Conservation (phyloP, 2,113 vertebrate species). For the Chlamydotis undulata region DNA sequence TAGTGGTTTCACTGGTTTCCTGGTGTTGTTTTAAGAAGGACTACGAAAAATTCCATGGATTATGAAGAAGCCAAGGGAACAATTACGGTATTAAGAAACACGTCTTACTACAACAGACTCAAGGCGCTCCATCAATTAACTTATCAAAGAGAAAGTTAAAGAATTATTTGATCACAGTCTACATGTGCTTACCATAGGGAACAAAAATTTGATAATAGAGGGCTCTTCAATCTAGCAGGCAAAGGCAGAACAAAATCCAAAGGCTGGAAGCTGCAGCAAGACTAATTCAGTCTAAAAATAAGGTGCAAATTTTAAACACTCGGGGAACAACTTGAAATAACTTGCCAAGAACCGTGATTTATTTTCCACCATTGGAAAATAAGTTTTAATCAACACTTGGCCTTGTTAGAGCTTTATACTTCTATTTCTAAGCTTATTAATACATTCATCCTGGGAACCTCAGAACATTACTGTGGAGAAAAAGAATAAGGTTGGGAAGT, state of each 20-base stretch:
- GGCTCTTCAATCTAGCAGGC: constrained; percentile 20
- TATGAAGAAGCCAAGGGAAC: not conserved
- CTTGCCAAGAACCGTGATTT: not conserved
- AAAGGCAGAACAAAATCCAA: not conserved
- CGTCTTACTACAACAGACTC: not conserved
- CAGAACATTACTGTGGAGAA: not conserved
- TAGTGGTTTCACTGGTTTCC: not conserved
- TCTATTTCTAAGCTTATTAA: not conserved
- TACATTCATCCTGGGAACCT: not conserved
- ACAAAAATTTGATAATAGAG: not conserved
- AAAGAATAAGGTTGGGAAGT: not conserved
- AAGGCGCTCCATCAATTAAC: constrained; percentile 16
- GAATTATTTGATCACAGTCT: not conserved
- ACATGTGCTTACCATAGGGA: not conserved
- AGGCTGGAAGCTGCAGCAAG: not conserved
- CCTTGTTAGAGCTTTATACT: not conserved
- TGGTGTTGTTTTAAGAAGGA: not conserved
- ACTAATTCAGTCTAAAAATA: not conserved
- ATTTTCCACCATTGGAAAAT: not conserved
- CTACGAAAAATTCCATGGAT: not conserved
- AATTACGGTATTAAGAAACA: not conserved
- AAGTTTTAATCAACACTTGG: not conserved
- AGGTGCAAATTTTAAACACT: not conserved
- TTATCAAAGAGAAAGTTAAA: constrained; percentile 38
- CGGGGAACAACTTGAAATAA: not conserved